A percentile compares a stretch with the other conserved stretches of the same genome.
phyloP scores from a whole-genome alignment of 1,140 invertebrate species.

The Caenorhabditis brenneri region DNA sequence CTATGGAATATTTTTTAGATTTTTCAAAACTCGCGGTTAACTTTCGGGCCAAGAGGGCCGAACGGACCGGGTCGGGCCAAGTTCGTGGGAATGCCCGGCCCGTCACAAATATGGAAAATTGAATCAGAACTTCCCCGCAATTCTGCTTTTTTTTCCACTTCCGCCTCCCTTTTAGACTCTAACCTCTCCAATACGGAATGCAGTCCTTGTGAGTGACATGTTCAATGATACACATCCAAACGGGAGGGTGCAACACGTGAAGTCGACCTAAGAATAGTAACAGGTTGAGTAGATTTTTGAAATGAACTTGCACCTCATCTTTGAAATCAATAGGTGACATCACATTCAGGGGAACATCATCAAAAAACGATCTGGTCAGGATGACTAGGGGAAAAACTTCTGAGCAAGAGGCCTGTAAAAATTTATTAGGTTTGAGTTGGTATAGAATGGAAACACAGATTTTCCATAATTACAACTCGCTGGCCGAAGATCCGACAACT shows the following conservation, averaged over 20 bases:
- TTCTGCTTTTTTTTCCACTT: no score
- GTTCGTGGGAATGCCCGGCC: no score
- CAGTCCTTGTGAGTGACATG: constrained; percentile 61
- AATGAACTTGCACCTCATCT: constrained; percentile 54
- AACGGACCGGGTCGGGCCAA: no score
- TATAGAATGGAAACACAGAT: no score
- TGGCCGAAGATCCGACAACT: no score
- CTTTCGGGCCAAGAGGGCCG: no score
- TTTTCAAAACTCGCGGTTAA: no score
- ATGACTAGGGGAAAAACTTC: constrained; percentile 67
- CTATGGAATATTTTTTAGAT: no score
- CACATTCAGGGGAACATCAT: constrained; percentile 63
- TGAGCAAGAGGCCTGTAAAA: constrained; percentile 59
- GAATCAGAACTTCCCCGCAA: no score
- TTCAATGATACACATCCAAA: constrained; percentile 64
- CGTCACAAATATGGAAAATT: no score
- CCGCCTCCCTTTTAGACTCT: no score
- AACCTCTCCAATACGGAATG: constrained; percentile 65
- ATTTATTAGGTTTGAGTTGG: neutral
- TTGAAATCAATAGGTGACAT: constrained; percentile 64
- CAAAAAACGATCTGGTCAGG: constrained; percentile 64
- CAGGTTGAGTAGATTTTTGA: neutral
- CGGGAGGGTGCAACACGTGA: constrained; percentile 67
- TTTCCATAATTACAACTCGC: no score
- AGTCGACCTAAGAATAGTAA: constrained; percentile 60